Evolutionary conservation across 2,888 invertebrate species (phyloP).

Genomic region (Myathropa florea): DNA sequence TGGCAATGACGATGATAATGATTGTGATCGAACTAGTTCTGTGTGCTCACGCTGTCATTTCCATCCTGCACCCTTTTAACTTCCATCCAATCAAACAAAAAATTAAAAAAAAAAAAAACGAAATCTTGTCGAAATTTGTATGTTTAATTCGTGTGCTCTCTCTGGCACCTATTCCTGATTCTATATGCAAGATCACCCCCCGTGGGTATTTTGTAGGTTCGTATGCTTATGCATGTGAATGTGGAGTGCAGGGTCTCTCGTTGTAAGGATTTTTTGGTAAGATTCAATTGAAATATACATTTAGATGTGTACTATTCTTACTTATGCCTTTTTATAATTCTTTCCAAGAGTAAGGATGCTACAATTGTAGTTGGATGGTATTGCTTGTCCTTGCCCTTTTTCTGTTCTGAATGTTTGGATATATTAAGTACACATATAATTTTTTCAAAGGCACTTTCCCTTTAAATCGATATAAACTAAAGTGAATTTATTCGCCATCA

Average conservation of each 20-base stretch:
- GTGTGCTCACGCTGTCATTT: conserved; percentile 46
- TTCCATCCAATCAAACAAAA: conserved; percentile 29
- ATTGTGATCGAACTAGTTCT: conserved; percentile 66
- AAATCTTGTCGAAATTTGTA: conserved; percentile 59
- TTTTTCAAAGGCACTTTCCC: background rate
- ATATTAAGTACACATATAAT: conserved; percentile 11
- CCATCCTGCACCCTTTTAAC: conserved; percentile 50
- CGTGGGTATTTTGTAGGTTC: background rate
- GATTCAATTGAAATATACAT: conserved; percentile 17
- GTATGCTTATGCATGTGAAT: conserved; percentile 16
- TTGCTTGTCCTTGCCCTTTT: background rate
- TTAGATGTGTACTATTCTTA: conserved; percentile 7
- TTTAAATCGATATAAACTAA: conserved; percentile 22
- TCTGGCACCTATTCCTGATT: background rate
- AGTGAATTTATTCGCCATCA: conserved; percentile 74
- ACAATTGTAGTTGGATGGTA: conserved; percentile 11
- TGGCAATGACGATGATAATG: conserved; percentile 47
- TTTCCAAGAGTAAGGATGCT: conserved; percentile 9
- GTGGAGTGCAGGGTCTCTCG: background rate
- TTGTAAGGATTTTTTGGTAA: conserved; percentile 18
- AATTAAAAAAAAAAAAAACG: conserved; percentile 14
- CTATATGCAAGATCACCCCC: conserved; percentile 51
- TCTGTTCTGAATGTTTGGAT: conserved; percentile 2
- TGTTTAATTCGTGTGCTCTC: conserved; percentile 51
- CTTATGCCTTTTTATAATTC: conserved; percentile 9